Conservation (phyloP, 2,797 vertebrate species). For the Sylvilagus floridanus region DNA sequence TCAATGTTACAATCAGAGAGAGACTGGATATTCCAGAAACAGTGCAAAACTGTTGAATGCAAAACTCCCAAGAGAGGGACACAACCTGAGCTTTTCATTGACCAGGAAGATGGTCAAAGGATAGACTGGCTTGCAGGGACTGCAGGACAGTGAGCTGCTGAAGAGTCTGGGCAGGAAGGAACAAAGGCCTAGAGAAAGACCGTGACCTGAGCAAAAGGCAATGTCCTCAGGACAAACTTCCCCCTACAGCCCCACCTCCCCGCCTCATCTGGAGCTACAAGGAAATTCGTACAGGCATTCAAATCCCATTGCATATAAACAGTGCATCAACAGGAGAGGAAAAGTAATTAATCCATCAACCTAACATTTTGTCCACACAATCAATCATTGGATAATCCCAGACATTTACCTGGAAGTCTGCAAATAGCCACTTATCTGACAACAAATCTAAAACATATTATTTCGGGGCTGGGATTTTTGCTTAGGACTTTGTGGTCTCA, state of each 20-base stretch:
- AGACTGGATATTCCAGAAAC: background rate
- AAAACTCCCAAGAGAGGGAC: background rate
- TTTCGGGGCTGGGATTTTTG: background rate
- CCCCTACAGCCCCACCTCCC: background rate
- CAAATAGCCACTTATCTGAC: background rate
- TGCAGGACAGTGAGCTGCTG: background rate
- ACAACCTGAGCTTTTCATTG: background rate
- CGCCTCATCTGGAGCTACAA: background rate
- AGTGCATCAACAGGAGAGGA: background rate
- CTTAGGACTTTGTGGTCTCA: background rate
- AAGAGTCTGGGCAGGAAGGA: background rate
- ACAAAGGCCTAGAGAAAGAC: background rate
- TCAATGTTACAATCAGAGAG: background rate
- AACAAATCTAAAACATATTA: background rate
- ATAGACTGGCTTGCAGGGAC: background rate
- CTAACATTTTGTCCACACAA: background rate
- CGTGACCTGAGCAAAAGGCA: background rate
- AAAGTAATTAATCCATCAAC: background rate
- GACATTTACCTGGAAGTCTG: background rate
- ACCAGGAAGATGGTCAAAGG: conserved; percentile 11
- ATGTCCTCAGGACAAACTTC: background rate
- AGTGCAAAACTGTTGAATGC: background rate
- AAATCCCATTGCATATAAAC: background rate
- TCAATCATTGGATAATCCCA: conserved; percentile 36
- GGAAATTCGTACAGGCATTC: background rate